Conservation (phyloP, 1,140 invertebrate genomes). For the Monomorium pharaonis region DNA sequence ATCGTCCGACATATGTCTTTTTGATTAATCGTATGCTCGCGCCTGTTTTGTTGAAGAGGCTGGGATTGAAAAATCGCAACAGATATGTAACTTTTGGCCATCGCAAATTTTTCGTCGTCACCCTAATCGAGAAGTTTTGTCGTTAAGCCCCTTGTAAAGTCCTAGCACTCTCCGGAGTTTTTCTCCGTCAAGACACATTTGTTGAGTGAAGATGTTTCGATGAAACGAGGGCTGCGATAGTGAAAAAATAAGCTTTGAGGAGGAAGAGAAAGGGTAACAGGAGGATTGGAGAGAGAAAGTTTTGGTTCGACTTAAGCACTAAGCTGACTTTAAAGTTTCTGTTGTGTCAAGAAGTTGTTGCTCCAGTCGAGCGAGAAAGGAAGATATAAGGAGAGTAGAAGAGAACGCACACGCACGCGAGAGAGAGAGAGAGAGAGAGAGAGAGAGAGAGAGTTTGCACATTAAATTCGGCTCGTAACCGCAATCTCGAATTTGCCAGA, state of each 20-base stretch:
- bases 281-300: slow-evolving; percentile 44
- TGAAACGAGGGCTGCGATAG: slow-evolving; percentile 19
- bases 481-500: slow-evolving; percentile 76
- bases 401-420: slow-evolving; percentile 45
- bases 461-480: slow-evolving; percentile 70
- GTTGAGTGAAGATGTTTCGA: slow-evolving; percentile 48
- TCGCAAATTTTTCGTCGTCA: slow-evolving; percentile 64
- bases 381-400: slow-evolving; percentile 40
- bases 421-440: not conserved
- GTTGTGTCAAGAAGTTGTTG: slow-evolving; percentile 76
- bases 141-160: slow-evolving; percentile 61
- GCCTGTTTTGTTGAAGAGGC: slow-evolving; percentile 17
- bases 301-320: slow-evolving; percentile 67
- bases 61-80: not conserved
- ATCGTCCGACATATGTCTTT: slow-evolving; percentile 7
- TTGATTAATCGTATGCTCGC: slow-evolving; percentile 17
- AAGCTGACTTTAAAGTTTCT: slow-evolving; percentile 78
- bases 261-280: slow-evolving; percentile 21
- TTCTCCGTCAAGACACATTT: slow-evolving; percentile 30
- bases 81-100: slow-evolving; percentile 21
- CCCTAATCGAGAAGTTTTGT: slow-evolving; percentile 62
- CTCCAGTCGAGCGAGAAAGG: not conserved
- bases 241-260: slow-evolving; percentile 40
- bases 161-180: slow-evolving; percentile 22
- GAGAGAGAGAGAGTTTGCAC: slow-evolving; percentile 50